Conservation (phyloP, 2,113 vertebrate species). For the Thamnaconus septentrionalis region DNA sequence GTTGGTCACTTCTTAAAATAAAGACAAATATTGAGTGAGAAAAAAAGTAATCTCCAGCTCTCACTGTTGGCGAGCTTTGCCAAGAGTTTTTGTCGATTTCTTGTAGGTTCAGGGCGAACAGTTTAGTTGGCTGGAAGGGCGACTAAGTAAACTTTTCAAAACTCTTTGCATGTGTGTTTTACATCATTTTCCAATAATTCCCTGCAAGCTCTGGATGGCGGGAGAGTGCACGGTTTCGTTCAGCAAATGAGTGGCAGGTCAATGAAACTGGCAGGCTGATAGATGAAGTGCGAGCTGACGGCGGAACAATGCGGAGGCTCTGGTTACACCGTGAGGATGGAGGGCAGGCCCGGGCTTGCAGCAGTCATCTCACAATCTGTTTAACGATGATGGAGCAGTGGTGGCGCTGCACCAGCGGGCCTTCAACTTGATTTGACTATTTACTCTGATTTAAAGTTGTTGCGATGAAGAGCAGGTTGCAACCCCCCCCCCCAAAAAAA, state of each 20-base stretch:
- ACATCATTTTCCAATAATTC: neutral
- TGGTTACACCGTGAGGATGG: slow-evolving; percentile 44
- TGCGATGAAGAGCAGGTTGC: too few species aligned
- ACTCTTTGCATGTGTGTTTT: too few species aligned
- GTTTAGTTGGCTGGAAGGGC: too few species aligned
- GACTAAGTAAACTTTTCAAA: neutral
- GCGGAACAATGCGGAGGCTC: slow-evolving; percentile 53
- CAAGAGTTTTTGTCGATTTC: neutral
- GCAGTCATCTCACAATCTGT: slow-evolving; percentile 36
- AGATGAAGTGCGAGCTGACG: slow-evolving; percentile 31
- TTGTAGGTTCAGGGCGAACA: slow-evolving; percentile 5
- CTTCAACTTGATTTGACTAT: slow-evolving; percentile 9
- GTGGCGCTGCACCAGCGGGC: slow-evolving; percentile 3
- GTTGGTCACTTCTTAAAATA: too few species aligned
- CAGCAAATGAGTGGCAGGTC: slow-evolving; percentile 32
- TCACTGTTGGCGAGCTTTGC: neutral
- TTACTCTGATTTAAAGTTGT: too few species aligned
- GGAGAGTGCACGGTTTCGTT: neutral
- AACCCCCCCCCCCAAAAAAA: too few species aligned
- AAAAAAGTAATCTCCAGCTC: neutral
- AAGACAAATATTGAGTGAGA: too few species aligned
- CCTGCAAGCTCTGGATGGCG: neutral
- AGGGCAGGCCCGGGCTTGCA: slow-evolving; percentile 65
- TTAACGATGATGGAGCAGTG: slow-evolving; percentile 17
- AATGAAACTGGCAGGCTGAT: slow-evolving; percentile 3